Percentiles rank a stretch among this genome's conserved stretches.
phyloP scores from a whole-genome alignment of 2,797 vertebrate genomes.

The Danio choprae region DNA sequence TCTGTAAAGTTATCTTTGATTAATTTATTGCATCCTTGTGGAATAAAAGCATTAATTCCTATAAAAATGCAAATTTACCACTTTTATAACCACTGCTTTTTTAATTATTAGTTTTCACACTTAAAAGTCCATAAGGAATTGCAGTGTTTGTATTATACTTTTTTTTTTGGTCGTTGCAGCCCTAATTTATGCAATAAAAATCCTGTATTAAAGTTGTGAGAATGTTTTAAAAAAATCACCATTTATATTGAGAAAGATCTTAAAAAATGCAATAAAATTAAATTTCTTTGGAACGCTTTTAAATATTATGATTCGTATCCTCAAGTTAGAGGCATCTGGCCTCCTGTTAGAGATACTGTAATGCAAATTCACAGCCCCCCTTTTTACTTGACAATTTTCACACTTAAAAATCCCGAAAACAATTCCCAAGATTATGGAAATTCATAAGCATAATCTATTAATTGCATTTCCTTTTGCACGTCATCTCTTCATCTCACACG shows the following conservation, averaged over 20 bases:
- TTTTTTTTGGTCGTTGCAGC: background rate
- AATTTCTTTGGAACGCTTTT: too few relatives aligned
- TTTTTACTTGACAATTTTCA: conserved; percentile 58
- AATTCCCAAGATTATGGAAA: conserved; percentile 37
- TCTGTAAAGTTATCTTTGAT: background rate
- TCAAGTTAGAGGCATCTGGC: background rate
- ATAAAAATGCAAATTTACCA: background rate
- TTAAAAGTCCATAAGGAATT: conserved; percentile 11
- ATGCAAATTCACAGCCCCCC: too few relatives aligned
- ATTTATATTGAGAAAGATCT: background rate
- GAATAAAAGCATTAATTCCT: background rate
- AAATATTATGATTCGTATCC: background rate
- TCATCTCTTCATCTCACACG: conserved; percentile 22
- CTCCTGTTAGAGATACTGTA: background rate
- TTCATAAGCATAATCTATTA: conserved; percentile 40
- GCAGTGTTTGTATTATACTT: background rate
- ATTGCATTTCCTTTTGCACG: conserved; percentile 38
- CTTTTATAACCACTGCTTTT: conserved; percentile 21
- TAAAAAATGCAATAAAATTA: background rate
- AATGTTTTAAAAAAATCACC: background rate
- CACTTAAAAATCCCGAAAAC: conserved; percentile 1
- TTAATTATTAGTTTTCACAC: conserved; percentile 54
- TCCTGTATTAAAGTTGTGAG: background rate
- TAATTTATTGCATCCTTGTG: background rate
- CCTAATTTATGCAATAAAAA: background rate